Evolutionary conservation across 2,113 vertebrate genomes (phyloP).

Genomic region (Sciurus niger): DNA sequence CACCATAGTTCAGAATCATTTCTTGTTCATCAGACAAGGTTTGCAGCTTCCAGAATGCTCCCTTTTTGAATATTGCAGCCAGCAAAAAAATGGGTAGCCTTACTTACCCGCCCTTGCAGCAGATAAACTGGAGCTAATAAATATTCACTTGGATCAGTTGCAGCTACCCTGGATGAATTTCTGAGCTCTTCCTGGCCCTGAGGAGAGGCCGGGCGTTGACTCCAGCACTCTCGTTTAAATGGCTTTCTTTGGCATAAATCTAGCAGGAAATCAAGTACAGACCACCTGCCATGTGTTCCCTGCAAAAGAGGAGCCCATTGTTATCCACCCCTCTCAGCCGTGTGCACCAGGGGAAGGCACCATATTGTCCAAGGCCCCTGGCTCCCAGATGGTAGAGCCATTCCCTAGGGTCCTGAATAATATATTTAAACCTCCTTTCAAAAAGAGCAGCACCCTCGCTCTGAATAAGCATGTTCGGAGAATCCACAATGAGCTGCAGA

Average conservation of each 20-base stretch:
- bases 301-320: background rate
- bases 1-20: conserved; percentile 46
- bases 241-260: conserved; percentile 71
- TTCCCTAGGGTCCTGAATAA: conserved; percentile 40
- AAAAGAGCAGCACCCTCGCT: background rate
- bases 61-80: conserved; percentile 72
- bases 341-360: background rate
- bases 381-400: conserved; percentile 27
- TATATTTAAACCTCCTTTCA: background rate
- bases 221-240: conserved; percentile 59
- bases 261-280: conserved; percentile 67
- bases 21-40: conserved; percentile 77
- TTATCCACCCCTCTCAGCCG: background rate
- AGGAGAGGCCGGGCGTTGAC: conserved; percentile 67
- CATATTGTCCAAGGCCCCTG: background rate
- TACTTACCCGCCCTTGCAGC: conserved; percentile 78
- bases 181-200: conserved; percentile 74
- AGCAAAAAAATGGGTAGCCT: conserved; percentile 74
- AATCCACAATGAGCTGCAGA: background rate
- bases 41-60: conserved; percentile 81
- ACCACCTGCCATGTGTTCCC: conserved; percentile 26
- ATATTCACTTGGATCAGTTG: conserved; percentile 82
- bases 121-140: conserved; percentile 74
- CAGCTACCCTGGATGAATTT: conserved; percentile 78
- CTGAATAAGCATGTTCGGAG: background rate